phyloP scores from a whole-genome alignment of 2,888 invertebrate genomes.

The Limnephilus lunatus region DNA sequence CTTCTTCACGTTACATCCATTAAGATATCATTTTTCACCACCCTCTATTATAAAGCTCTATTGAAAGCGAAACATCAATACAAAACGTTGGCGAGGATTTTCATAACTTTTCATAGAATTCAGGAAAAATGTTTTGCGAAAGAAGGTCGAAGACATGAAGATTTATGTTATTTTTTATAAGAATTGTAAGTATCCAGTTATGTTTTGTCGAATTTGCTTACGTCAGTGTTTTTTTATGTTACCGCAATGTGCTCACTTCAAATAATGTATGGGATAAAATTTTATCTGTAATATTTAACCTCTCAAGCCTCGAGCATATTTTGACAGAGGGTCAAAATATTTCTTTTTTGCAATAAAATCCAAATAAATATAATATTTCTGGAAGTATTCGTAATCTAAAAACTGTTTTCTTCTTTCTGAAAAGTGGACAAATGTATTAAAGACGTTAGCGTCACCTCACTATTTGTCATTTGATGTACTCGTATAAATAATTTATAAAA shows the following conservation, averaged over 20 bases:
- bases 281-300: background rate
- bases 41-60: background rate
- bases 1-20: slow-evolving; percentile 45
- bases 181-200: background rate
- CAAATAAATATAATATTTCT: no score
- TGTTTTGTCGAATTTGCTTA: background rate
- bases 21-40: slow-evolving; percentile 49
- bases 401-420: no score
- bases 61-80: slow-evolving; percentile 30
- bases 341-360: no score
- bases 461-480: no score
- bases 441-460: no score
- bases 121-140: background rate
- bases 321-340: no score
- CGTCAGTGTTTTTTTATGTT: background rate
- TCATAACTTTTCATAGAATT: background rate
- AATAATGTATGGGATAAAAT: background rate
- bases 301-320: no score
- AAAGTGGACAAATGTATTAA: no score
- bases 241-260: background rate
- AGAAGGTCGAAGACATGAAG: background rate
- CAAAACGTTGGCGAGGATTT: background rate
- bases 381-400: no score
- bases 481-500: no score
- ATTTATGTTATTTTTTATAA: background rate